Conservation (phyloP, 1,140 invertebrate species). For the Ooceraea biroi region DNA sequence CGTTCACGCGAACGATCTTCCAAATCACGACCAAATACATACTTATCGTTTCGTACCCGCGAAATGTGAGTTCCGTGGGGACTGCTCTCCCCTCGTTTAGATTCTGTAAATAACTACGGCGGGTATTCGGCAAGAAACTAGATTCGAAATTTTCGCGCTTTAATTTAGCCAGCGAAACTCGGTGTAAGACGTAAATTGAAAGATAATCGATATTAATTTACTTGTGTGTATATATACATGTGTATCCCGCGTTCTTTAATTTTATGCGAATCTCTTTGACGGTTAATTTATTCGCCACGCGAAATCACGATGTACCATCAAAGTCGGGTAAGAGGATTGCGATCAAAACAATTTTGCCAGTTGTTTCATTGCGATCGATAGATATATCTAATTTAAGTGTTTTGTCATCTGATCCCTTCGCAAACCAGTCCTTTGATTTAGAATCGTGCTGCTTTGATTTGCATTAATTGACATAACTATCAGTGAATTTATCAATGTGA, state of each 20-base stretch:
- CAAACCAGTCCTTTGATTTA: constrained; percentile 20
- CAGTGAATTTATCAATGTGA: constrained; percentile 21
- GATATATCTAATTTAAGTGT: constrained; percentile 25
- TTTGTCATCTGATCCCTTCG: constrained; percentile 31
- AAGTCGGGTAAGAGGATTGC: constrained; percentile 9
- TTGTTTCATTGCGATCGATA: constrained; percentile 40
- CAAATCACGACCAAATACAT: constrained; percentile 66
- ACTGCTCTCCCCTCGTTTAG: background rate
- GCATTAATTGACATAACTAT: constrained; percentile 52
- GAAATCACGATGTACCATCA: constrained; percentile 30
- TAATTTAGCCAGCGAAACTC: constrained; percentile 20
- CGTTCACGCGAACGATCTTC: constrained; percentile 74
- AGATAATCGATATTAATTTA: constrained; percentile 29
- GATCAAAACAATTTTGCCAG: constrained; percentile 26
- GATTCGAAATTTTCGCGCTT: background rate
- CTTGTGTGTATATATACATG: constrained; percentile 3
- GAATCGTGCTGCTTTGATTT: constrained; percentile 38
- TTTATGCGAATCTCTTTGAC: constrained; percentile 23
- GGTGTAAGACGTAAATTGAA: background rate
- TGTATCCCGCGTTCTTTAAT: background rate
- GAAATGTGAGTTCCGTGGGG: background rate
- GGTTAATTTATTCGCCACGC: constrained; percentile 39
- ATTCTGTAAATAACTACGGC: constrained; percentile 28
- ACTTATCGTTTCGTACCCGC: constrained; percentile 29
- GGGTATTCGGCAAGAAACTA: background rate